Evolutionary conservation across 1,140 invertebrate species (phyloP).

Genomic region (Venturia canescens): DNA sequence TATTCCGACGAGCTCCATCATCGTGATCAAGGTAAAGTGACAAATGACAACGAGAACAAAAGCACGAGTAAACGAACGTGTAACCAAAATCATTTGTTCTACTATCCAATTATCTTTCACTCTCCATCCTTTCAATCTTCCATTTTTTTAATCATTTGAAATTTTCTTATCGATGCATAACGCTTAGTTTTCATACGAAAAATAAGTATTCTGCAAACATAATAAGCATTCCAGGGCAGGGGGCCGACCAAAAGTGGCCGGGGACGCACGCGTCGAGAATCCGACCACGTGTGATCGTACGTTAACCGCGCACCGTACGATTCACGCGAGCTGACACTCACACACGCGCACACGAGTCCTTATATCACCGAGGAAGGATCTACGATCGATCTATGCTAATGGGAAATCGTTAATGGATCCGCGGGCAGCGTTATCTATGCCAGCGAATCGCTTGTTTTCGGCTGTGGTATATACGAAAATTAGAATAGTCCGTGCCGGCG

Average conservation of each 20-base stretch:
- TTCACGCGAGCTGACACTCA: conserved; percentile 47
- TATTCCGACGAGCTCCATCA: too few relatives aligned
- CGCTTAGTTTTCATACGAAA: too few relatives aligned
- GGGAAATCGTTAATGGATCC: conserved; percentile 70
- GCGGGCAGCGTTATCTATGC: conserved; percentile 53
- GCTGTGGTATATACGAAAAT: conserved; percentile 59
- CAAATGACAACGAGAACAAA: too few relatives aligned
- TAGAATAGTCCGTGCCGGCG: conserved; percentile 61
- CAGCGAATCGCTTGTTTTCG: conserved; percentile 57
- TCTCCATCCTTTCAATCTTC: too few relatives aligned
- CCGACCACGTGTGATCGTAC: conserved; percentile 52
- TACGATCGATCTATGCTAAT: conserved; percentile 74
- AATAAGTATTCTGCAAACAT: too few relatives aligned
- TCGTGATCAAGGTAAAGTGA: too few relatives aligned
- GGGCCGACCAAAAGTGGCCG: too few relatives aligned
- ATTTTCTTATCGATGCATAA: too few relatives aligned
- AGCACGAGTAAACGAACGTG: too few relatives aligned
- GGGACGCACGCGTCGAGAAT: conserved; percentile 50
- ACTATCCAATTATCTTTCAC: not conserved
- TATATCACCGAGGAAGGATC: conserved; percentile 54
- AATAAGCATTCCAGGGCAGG: too few relatives aligned
- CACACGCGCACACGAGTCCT: not conserved
- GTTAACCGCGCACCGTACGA: conserved; percentile 1
- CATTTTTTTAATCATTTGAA: too few relatives aligned
- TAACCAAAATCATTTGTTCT: too few relatives aligned